Evolutionary conservation across 2,888 invertebrate species (phyloP).

Genomic region (Dysmachus trigonus): DNA sequence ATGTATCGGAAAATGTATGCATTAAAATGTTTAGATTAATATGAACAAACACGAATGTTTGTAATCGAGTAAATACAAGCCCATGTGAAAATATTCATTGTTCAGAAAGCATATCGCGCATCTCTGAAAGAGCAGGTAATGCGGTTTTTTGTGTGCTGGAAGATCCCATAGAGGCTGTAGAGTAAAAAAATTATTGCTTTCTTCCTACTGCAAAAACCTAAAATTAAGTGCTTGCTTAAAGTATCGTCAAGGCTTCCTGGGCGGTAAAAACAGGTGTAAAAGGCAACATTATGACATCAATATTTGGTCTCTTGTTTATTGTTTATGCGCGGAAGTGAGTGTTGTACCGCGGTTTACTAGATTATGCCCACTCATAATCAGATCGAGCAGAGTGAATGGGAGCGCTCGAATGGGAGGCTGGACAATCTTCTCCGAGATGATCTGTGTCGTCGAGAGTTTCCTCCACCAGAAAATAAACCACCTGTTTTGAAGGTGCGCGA

Average conservation of each 20-base stretch:
- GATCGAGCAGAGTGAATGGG: not conserved
- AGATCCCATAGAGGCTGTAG: not conserved
- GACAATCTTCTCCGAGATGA: not conserved
- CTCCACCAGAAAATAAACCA: not conserved
- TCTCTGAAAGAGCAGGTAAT: not conserved
- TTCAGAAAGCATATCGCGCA: not conserved
- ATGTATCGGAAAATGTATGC: not conserved
- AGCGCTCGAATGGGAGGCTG: not conserved
- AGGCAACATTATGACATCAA: not conserved
- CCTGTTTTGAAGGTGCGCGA: slow-evolving; percentile 9
- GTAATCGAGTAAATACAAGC: not conserved
- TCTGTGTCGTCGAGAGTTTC: slow-evolving; percentile 18
- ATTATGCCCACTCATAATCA: slow-evolving; percentile 16
- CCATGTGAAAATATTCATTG: not conserved
- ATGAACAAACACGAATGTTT: not conserved
- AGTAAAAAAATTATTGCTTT: not conserved
- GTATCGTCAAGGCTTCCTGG: not conserved
- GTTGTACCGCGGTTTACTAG: not conserved
- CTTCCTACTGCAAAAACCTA: not conserved
- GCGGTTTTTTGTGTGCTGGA: not conserved
- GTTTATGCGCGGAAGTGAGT: not conserved
- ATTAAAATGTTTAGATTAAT: not conserved
- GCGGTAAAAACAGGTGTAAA: slow-evolving; percentile 9
- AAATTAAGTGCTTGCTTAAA: not conserved
- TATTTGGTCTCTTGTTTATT: slow-evolving; percentile 28